Evolutionary conservation across 2,888 invertebrate genomes (phyloP), one percentile per base, ranked within the genome.

Genomic region (Aquatica leii): DNA sequence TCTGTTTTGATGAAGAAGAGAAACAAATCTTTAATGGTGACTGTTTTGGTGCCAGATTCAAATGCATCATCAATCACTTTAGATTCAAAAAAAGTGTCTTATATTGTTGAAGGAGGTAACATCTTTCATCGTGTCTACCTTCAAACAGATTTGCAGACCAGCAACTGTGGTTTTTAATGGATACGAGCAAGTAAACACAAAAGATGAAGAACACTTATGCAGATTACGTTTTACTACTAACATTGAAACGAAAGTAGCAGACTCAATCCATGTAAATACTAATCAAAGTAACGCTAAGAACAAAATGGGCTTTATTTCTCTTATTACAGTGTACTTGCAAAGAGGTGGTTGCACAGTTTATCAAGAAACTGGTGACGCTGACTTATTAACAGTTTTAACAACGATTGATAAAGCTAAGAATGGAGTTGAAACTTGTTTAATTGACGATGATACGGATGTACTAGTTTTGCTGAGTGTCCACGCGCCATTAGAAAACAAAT

Each of bases 121-220:
- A 12, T 56, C 4, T 34, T 56, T 9, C 46, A 43, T 35, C 34
- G 58, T 46, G 62, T 62, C 62, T 53, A 62, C 48, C 52, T 62
- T 57, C 53, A 62, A 20, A 58, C 52, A 46, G 49, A 58, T 62
- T 53, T 58, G 53, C 17, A 21, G 31, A 41, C 15, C 20, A 46
- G 11, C 34, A 41, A 11, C 14, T 46, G 46, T 56, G 1, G 43
- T 46, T 31, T 43, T 34, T 56, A 24, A 56, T 46, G 48, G 43
- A 1, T 56, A 56, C 21, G 40, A 14, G 17, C 12, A 46, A 37
- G 56, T 31, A 62, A 55, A 46, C 61, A 55, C 54, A 37, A 61
- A 55, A 48, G 35, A 61, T 49, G 37, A 61, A 55, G 54, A 43
- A 52, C 54, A 54, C 20, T 35, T 60, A 35, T 14, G 60, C 34